These are phyloP conservation scores for Cheilosia vulpina DNA, from an alignment of 2,888 invertebrate species.

Conservation along the genomic window DNA sequence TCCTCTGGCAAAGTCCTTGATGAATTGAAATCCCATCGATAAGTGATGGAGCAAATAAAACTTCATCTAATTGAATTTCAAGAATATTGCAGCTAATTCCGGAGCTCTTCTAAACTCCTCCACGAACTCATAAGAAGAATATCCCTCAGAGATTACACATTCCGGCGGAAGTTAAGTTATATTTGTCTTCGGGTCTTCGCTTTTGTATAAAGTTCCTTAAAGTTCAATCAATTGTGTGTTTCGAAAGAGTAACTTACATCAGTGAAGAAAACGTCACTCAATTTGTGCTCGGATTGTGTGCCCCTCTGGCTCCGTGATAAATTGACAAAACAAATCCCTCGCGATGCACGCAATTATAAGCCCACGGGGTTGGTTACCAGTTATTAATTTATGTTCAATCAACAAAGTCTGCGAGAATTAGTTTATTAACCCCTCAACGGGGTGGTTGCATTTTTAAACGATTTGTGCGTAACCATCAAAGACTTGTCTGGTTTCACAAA, in stretches of 20 bases:
- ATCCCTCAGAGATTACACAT: conserved; percentile 24
- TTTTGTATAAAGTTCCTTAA: conserved; percentile 12
- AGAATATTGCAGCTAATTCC: conserved; percentile 55
- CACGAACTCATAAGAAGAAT: neutral
- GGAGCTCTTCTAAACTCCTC: neutral
- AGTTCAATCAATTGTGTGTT: conserved; percentile 15
- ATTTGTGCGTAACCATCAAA: conserved; percentile 12
- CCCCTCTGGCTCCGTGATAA: conserved; percentile 15
- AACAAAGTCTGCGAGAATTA: conserved; percentile 56
- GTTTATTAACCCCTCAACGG: conserved; percentile 60
- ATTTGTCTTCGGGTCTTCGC: conserved; percentile 34
- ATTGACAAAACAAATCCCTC: conserved; percentile 73
- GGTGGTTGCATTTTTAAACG: neutral
- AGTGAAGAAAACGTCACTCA: neutral
- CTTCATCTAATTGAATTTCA: conserved; percentile 70
- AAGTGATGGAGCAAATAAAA: conserved; percentile 71
- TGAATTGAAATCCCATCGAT: conserved; percentile 40
- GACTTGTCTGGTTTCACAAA: conserved; percentile 33
- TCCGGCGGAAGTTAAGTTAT: conserved; percentile 29
- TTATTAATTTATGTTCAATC: conserved; percentile 68
- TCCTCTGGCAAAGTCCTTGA: conserved; percentile 32
- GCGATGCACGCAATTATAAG: conserved; percentile 70
- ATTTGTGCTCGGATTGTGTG: neutral
- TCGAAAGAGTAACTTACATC: conserved; percentile 10
- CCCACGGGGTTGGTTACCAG: conserved; percentile 46